These are phyloP conservation scores for Desmodus rotundus DNA, from an alignment of 2,113 vertebrate species.

Conservation along the genomic window DNA sequence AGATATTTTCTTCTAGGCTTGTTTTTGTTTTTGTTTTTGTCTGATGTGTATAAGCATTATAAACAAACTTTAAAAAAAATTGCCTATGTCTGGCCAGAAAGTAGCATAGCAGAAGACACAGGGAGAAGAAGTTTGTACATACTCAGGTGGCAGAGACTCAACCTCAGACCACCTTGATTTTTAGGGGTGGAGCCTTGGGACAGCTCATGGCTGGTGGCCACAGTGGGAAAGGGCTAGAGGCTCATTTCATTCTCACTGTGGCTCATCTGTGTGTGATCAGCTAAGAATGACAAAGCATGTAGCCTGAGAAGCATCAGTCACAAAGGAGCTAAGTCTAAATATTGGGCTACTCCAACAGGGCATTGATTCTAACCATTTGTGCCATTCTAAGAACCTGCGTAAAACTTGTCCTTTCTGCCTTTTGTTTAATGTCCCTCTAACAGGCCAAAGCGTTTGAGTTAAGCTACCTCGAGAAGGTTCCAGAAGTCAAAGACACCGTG, in stretches of 20 bases:
- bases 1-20: not conserved
- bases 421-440: slow-evolving; percentile 26
- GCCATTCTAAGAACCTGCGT: not conserved
- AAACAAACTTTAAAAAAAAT: not conserved
- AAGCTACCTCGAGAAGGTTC: slow-evolving; percentile 98
- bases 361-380: not conserved
- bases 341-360: not conserved
- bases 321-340: not conserved
- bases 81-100: not conserved
- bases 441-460: slow-evolving; percentile 99
- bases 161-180: not conserved
- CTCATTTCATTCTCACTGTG: not conserved
- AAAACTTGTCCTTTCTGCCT: not conserved
- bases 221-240: not conserved
- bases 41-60: not conserved
- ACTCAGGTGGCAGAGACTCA: not conserved
- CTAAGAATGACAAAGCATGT: not conserved
- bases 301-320: not conserved
- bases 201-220: not conserved
- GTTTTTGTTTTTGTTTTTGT: not conserved
- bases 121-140: not conserved
- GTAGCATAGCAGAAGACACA: not conserved
- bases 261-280: not conserved
- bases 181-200: not conserved
- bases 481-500: slow-evolving; percentile 98